Percentiles rank a stretch among this genome's conserved stretches.
Conservation (phyloP, 2,113 vertebrate species). For the Nothobranchius furzeri region DNA sequence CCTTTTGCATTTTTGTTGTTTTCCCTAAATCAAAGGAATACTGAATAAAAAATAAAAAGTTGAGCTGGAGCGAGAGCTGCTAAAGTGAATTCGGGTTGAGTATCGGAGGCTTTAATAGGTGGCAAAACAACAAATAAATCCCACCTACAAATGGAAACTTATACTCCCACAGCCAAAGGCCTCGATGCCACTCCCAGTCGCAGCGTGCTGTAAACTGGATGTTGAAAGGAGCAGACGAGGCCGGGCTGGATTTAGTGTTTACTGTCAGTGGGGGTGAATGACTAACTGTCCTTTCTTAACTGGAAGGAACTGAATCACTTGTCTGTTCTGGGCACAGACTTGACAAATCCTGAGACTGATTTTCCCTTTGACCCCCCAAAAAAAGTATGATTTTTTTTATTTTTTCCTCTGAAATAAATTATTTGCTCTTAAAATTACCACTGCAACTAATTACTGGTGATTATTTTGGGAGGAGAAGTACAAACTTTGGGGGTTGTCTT, state of each 20-base stretch:
- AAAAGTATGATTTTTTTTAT: no score
- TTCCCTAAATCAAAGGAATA: no score
- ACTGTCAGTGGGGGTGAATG: constrained; percentile 34
- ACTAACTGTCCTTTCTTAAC: constrained; percentile 36
- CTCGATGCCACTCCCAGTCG: no score
- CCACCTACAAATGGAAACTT: constrained; percentile 19
- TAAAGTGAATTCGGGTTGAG: no score
- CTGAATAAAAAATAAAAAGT: neutral
- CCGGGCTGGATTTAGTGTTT: neutral
- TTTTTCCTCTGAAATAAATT: no score
- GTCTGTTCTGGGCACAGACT: constrained; percentile 33
- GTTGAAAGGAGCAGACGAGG: neutral
- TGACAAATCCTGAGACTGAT: constrained; percentile 24
- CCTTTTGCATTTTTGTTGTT: no score
- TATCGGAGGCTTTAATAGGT: no score
- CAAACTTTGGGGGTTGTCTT: no score
- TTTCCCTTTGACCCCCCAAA: constrained; percentile 24
- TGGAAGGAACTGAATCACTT: constrained; percentile 69
- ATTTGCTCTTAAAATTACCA: no score
- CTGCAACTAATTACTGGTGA: no score
- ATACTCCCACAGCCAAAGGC: neutral
- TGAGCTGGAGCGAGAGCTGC: no score
- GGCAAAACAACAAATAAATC: neutral
- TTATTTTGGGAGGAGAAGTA: no score
- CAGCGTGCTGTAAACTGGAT: neutral